phyloP scores from a whole-genome alignment of 2,888 invertebrate species.

The Drosophila borealis region DNA sequence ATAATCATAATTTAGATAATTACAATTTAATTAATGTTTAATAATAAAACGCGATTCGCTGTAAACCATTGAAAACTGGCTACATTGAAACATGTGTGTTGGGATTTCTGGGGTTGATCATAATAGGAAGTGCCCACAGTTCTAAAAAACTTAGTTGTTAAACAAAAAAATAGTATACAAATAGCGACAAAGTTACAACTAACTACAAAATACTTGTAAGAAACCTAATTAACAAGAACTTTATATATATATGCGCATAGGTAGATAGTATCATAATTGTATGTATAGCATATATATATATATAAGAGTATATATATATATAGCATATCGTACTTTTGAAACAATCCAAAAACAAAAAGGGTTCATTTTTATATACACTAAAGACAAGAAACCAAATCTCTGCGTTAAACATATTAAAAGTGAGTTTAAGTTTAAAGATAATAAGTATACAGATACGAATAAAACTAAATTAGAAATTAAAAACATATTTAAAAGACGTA shows the following conservation, averaged over 20 bases:
- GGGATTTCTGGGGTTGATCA: constrained; percentile 29
- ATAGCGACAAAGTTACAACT: constrained; percentile 47
- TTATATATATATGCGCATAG: constrained; percentile 31
- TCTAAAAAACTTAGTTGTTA: constrained; percentile 17
- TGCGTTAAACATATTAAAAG: constrained; percentile 34
- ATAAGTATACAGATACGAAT: constrained; percentile 3
- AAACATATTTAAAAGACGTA: constrained; percentile 40
- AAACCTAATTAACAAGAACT: constrained; percentile 74
- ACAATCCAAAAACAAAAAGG: constrained; percentile 29
- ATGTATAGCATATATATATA: constrained; percentile 13
- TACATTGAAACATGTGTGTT: constrained; percentile 30
- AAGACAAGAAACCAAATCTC: constrained; percentile 38
- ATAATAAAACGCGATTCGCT: constrained; percentile 29
- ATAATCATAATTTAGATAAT: constrained; percentile 36
- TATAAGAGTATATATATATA: constrained; percentile 32
- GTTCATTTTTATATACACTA: constrained; percentile 10
- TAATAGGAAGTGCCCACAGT: constrained; percentile 60
- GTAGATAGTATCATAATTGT: constrained; percentile 31
- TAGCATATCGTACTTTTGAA: constrained; percentile 37
- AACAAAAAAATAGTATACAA: constrained; percentile 23
- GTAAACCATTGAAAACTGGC: constrained; percentile 30
- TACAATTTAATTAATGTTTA: constrained; percentile 2
- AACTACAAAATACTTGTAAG: constrained; percentile 71
- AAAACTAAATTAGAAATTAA: constrained; percentile 20
- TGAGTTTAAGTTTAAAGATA: constrained; percentile 4